Base-by-base conservation (phyloP, 2,888 invertebrate genomes). In the Tortricodes alternella region DNA sequence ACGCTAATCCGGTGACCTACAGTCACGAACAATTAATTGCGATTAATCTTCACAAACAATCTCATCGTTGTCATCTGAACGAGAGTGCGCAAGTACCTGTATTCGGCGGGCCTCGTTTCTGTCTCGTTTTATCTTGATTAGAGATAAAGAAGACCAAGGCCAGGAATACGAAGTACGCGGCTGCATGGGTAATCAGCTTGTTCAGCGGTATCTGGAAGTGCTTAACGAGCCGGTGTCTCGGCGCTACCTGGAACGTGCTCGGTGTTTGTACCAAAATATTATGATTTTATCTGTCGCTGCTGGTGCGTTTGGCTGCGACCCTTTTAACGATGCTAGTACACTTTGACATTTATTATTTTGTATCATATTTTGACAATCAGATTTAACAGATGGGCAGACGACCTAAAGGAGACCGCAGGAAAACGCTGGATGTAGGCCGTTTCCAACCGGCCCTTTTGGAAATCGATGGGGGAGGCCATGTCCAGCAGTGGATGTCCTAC, bases 161-260 rank as follows among this genome's bases (percentile, higher is more conserved):
- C 44, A 95, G 89, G 80, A 95, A 95, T 59, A 94, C 82, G 51
- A 94, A 73, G 74, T 94, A 95, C 9, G 93, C 92, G 11, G 94
- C 91, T 4, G 92, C 88, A 68, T 93, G 93, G 48, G 93, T 94
- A 66, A 95, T 92, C 84, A 95, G 94, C 81, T 94, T 94, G 77
- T 94, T 94, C 62, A 94, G 88, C 21, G 95, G 95, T 66, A 94
- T 89, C 64, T 88, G 84, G 90, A 92, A 93, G 70, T 91, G 89
- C 58, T 82, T 87, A 13, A 92, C 88, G 49, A 84, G 71, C 8
- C 75, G 64, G 63, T 92, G 89, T 46, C 76, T 71, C 27, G 83
- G 82, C 56, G 78, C 71, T 61, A 83, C 60, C 84, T 83, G 73
- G 39, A 60, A 70, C 70, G 57, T 67, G 59, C 49, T 19, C 23